Conservation (phyloP, 2,113 vertebrate genomes). For the Carlito syrichta region DNA sequence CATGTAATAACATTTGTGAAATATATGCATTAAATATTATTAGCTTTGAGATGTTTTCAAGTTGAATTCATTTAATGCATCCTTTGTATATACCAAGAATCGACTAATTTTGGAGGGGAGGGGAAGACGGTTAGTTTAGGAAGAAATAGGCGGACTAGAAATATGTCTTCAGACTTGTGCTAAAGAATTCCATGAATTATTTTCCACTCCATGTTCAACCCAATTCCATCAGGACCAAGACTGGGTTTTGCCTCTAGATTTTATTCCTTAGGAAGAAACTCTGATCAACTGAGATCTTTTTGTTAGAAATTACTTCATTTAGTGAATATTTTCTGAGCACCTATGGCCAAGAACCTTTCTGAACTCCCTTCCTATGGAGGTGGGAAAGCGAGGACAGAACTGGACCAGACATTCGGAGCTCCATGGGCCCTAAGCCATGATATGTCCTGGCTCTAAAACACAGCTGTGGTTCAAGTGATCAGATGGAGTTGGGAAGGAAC, state of each 20-base stretch:
- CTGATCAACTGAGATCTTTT: neutral
- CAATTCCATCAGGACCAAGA: neutral
- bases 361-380: neutral
- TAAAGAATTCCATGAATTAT: neutral
- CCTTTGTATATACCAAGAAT: neutral
- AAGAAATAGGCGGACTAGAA: neutral
- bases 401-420: neutral
- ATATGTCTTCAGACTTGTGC: neutral
- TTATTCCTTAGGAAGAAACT: neutral
- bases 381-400: neutral
- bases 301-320: neutral
- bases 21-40: neutral
- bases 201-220: neutral
- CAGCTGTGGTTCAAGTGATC: neutral
- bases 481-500: neutral
- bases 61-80: neutral
- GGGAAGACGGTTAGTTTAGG: neutral
- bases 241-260: neutral
- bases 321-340: constrained; percentile 7
- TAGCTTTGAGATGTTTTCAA: neutral
- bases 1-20: neutral
- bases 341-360: neutral
- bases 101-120: neutral
- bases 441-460: neutral
- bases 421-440: neutral